phyloP scores from a whole-genome alignment of 2,888 invertebrate species.

The Amiota minor region DNA sequence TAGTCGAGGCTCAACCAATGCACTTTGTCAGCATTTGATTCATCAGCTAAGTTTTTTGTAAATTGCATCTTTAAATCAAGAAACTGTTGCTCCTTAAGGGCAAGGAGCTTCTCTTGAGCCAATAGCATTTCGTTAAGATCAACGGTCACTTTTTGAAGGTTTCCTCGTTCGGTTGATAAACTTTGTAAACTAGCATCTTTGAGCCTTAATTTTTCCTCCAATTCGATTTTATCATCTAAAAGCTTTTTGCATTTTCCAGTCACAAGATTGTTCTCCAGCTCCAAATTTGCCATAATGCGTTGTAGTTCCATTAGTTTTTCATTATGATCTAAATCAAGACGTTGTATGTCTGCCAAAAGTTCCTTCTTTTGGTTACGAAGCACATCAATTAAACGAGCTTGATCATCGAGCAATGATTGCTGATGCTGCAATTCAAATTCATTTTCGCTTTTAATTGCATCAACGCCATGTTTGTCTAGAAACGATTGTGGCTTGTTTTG shows the following conservation, averaged over 20 bases:
- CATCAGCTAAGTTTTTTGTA: conserved; percentile 52
- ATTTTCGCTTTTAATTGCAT: background rate
- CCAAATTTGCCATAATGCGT: conserved; percentile 58
- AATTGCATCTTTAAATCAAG: conserved; percentile 56
- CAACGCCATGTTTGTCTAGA: background rate
- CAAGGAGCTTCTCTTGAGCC: conserved; percentile 53
- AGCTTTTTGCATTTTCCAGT: conserved; percentile 64
- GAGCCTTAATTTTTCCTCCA: conserved; percentile 54
- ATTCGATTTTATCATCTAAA: conserved; percentile 54
- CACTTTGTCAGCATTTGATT: conserved; percentile 59
- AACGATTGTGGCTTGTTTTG: conserved; percentile 33
- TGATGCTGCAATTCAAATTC: conserved; percentile 65
- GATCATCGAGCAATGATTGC: conserved; percentile 59
- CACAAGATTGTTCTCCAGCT: conserved; percentile 68
- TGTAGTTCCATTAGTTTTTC: conserved; percentile 63
- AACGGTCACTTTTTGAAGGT: conserved; percentile 55
- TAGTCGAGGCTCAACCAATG: conserved; percentile 63
- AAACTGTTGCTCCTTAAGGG: conserved; percentile 60
- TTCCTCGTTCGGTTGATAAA: conserved; percentile 53
- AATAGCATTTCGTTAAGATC: conserved; percentile 56
- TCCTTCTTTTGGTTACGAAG: conserved; percentile 68
- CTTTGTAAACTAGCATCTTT: conserved; percentile 46
- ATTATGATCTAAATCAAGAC: conserved; percentile 62
- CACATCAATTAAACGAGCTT: conserved; percentile 66
- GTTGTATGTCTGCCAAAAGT: conserved; percentile 64